These are phyloP conservation scores for Eurytoma californica DNA, from an alignment of 2,888 invertebrate genomes.

Conservation along the genomic window DNA sequence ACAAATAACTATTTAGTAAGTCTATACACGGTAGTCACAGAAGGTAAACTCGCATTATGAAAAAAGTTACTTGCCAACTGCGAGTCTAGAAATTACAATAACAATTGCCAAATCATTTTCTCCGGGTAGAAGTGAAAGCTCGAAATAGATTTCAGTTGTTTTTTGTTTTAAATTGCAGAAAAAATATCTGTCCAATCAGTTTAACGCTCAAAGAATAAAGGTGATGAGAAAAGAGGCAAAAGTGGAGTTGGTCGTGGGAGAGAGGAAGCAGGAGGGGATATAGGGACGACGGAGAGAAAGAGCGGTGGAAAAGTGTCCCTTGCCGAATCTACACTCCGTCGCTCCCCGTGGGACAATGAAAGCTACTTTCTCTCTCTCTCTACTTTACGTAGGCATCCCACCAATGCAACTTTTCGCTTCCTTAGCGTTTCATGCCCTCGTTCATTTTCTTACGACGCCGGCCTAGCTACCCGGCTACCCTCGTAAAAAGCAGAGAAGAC, in stretches of 20 bases:
- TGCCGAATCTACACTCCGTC: slow-evolving; percentile 55
- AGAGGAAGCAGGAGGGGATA: neutral
- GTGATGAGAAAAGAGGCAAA: neutral
- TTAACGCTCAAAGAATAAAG: neutral
- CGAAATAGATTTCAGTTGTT: too few species aligned
- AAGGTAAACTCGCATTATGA: too few species aligned
- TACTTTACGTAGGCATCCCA: slow-evolving; percentile 51
- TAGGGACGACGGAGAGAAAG: slow-evolving; percentile 4
- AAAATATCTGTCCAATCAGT: neutral
- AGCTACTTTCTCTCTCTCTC: slow-evolving; percentile 66
- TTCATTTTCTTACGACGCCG: slow-evolving; percentile 20
- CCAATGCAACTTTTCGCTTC: slow-evolving; percentile 58
- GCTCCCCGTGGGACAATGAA: slow-evolving; percentile 70
- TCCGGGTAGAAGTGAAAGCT: too few species aligned
- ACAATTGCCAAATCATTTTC: too few species aligned
- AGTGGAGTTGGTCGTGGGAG: neutral
- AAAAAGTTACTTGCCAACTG: too few species aligned
- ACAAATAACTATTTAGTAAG: too few species aligned
- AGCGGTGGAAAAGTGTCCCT: slow-evolving; percentile 52
- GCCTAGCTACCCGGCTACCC: too few species aligned
- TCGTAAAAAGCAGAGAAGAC: neutral
- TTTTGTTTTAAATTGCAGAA: too few species aligned
- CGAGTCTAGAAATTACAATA: too few species aligned
- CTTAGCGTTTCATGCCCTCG: slow-evolving; percentile 47
- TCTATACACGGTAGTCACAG: too few species aligned